Conservation (phyloP, 2,888 invertebrate genomes). For the Nephrotoma guestfalica region DNA sequence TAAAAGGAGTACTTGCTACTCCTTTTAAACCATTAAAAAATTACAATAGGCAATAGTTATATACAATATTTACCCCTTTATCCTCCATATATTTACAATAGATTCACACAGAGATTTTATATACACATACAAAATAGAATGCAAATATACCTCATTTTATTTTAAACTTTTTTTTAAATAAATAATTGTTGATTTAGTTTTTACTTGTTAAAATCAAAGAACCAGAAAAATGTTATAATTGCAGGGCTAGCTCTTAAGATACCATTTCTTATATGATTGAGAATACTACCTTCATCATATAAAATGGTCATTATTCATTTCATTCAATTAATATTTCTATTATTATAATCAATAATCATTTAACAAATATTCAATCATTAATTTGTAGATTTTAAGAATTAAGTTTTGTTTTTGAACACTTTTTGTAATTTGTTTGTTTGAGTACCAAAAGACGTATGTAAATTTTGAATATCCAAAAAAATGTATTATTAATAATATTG, state of each 20-base stretch:
- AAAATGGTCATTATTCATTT: not conserved
- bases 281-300: not conserved
- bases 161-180: slow-evolving; percentile 1
- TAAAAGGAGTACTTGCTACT: not conserved
- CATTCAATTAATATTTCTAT: not conserved
- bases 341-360: not conserved
- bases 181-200: not conserved
- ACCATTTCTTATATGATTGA: not conserved
- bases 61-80: slow-evolving; percentile 1
- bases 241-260: not conserved
- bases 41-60: slow-evolving; percentile 2
- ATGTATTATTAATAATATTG: not conserved
- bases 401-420: not conserved
- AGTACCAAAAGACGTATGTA: not conserved
- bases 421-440: not conserved
- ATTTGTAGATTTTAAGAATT: not conserved
- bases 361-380: not conserved
- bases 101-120: slow-evolving; percentile 1
- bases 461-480: not conserved
- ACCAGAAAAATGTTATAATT: not conserved
- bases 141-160: slow-evolving; percentile 5
- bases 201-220: not conserved
- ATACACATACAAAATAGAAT: slow-evolving; percentile 1
- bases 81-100: slow-evolving; percentile 6
- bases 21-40: slow-evolving; percentile 1